Conservation (phyloP, 2,888 invertebrate genomes). For the Agriopis aurantiaria region DNA sequence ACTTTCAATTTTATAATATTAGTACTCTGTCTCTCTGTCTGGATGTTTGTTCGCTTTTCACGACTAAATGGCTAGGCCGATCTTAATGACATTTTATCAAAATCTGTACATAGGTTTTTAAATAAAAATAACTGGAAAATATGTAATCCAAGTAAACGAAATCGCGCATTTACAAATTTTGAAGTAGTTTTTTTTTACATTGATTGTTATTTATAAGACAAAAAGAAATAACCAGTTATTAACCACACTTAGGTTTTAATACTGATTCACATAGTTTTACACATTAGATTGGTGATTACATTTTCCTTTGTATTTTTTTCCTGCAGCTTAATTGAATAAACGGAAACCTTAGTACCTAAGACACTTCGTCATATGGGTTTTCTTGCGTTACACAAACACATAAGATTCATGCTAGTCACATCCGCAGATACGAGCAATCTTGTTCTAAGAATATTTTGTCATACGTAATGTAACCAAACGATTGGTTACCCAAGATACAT, state of each 20-base stretch:
- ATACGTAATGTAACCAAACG: constrained; percentile 20
- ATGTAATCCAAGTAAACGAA: too few species aligned
- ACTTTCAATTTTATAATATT: too few species aligned
- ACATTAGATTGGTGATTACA: neutral
- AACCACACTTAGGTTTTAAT: neutral
- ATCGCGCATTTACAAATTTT: too few species aligned
- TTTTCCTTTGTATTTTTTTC: neutral
- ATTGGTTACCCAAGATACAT: neutral
- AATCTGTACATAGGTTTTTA: too few species aligned
- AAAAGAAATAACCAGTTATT: too few species aligned
- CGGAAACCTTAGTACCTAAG: constrained; percentile 27
- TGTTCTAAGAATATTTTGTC: constrained; percentile 43
- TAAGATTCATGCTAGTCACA: constrained; percentile 63
- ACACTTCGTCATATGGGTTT: constrained; percentile 40
- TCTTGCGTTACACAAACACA: constrained; percentile 50
- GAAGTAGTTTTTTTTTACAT: too few species aligned
- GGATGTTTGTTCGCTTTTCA: too few species aligned
- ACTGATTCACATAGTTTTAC: neutral
- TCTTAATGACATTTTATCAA: too few species aligned
- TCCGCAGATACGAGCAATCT: constrained; percentile 49
- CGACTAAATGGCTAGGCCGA: too few species aligned
- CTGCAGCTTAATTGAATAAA: constrained; percentile 19
- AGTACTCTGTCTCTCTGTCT: too few species aligned
- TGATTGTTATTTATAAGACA: too few species aligned
- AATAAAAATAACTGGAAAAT: too few species aligned